A percentile compares a stretch with the other conserved stretches of the same genome.
phyloP scores from a whole-genome alignment of 2,113 vertebrate genomes.

The Phalacrocorax pelagicus region DNA sequence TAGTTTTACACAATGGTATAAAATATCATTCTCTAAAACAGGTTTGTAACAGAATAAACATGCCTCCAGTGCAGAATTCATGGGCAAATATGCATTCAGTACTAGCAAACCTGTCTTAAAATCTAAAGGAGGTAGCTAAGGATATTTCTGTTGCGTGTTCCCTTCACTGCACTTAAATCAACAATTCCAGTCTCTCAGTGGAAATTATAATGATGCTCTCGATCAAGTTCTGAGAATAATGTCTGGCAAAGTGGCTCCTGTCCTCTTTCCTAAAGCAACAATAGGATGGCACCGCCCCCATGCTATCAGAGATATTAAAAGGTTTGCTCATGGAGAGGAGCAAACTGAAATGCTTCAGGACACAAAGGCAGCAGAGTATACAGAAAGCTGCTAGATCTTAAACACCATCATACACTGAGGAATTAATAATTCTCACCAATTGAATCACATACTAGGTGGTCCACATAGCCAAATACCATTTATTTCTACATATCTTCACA shows the following conservation, averaged over 20 bases:
- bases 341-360: not conserved
- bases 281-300: not conserved
- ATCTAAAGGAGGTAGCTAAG: not conserved
- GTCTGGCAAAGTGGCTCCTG: not conserved
- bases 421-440: not conserved
- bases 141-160: not conserved
- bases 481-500: not conserved
- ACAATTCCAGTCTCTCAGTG: not conserved
- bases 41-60: not conserved
- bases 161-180: not conserved
- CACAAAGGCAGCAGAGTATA: not conserved
- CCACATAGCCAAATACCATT: not conserved
- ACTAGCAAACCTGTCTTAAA: not conserved
- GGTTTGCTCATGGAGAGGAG: not conserved
- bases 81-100: not conserved
- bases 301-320: not conserved
- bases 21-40: not conserved
- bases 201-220: not conserved
- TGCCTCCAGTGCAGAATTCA: not conserved
- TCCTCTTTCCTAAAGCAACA: not conserved
- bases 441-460: not conserved
- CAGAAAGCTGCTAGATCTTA: not conserved
- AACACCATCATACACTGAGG: not conserved
- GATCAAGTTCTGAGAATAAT: not conserved
- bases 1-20: not conserved